Conservation (phyloP, 2,797 vertebrate species). For the Xiphophorus birchmanni region DNA sequence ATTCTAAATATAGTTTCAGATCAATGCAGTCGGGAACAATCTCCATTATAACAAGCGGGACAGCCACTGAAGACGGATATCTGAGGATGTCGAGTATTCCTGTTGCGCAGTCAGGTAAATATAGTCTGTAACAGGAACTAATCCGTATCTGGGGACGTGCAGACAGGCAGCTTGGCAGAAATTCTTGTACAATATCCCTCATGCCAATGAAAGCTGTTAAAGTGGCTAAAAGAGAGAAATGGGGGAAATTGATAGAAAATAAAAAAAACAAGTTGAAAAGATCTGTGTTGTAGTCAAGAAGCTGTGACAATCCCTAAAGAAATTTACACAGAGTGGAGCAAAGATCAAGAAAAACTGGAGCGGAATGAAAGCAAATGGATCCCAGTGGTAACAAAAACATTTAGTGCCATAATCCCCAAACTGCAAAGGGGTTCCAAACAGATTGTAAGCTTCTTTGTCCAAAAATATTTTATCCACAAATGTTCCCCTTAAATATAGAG, state of each 20-base stretch:
- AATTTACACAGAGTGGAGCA: not conserved
- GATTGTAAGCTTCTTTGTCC: not conserved
- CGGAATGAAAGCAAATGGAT: constrained; percentile 2
- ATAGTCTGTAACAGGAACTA: constrained; percentile 55
- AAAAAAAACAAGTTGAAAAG: not conserved
- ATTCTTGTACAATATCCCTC: constrained; percentile 33
- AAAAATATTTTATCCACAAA: not conserved
- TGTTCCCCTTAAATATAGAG: not conserved
- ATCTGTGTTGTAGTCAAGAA: not conserved
- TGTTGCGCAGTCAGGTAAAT: constrained; percentile 55
- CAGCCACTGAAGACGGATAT: constrained; percentile 45
- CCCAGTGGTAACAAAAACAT: constrained; percentile 2
- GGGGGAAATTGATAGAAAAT: constrained; percentile 3
- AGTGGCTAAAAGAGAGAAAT: constrained; percentile 15
- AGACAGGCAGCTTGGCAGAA: constrained; percentile 38
- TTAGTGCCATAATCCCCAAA: not conserved
- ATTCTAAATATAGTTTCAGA: constrained; percentile 71
- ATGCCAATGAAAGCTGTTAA: constrained; percentile 43
- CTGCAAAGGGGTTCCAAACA: not conserved
- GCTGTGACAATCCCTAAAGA: not conserved
- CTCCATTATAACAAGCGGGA: constrained; percentile 52
- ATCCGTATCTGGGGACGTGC: constrained; percentile 20
- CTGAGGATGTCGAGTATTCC: constrained; percentile 53
- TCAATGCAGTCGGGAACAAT: constrained; percentile 69
- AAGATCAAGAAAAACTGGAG: not conserved